Evolutionary conservation across 2,888 invertebrate genomes (phyloP), one percentile per base, ranked within the genome.

Genomic region (Halocaridina rubra): DNA sequence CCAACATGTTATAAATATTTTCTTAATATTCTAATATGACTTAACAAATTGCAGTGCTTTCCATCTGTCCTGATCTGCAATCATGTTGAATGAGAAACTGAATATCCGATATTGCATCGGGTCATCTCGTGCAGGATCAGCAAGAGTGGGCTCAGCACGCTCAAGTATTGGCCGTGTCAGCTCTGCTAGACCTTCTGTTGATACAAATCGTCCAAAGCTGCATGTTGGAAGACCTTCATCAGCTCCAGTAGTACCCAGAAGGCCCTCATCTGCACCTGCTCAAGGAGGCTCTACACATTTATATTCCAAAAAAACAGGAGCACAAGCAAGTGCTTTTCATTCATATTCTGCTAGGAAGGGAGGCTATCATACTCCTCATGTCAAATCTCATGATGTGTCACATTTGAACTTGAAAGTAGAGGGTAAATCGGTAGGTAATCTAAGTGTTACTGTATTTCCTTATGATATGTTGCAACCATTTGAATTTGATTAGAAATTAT

Each of bases 171-270:
- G 76, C 5, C 16, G 78, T 61, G 53, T 72, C 2, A 29, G 72
- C 7, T 79, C 84, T 13, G 84, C 84, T 16, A 32, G 84, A 29
- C 84, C 78, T 3, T 71, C 82, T 24, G 74, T 72, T 3, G 84
- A 79, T 61, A 46, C 74, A n/a, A 19, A 39, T 27, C 84, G 84
- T 16, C 79, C 84, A 5, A 84, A 79, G 29, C 53, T 79, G 1
- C 64, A 79, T 74, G 78, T 72, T 1, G 84, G 84, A 5, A 71
- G 84, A 8, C 84, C 84, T 24, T 72, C 84, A 5, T 84, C 84
- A 16, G 84, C 84, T 2, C 84, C 84, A 2, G 29, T 27, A 0
- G 57, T 33, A 29, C 78, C 39, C 16, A 64, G 72, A 29, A 46
- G 61, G 33, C 64, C 78, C 1, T 64, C 72, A 13, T 59, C 78